These are phyloP conservation scores for Drosophila prostipennis DNA, from an alignment of 2,888 invertebrate species.

Conservation along the genomic window DNA sequence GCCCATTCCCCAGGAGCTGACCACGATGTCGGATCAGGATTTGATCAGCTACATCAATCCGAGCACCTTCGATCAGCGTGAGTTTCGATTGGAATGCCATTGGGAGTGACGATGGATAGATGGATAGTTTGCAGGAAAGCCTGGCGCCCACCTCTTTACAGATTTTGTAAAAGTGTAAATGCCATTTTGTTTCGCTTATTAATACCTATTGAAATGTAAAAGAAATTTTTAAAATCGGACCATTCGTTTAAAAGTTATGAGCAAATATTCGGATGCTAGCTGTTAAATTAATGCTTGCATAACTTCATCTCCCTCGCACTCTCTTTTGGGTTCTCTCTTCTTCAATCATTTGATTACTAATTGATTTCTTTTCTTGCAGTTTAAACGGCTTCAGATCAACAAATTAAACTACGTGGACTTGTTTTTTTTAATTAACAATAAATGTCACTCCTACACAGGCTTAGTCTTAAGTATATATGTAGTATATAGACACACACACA, in stretches of 20 bases:
- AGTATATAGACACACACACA: constrained; percentile 15
- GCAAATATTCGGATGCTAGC: too few species aligned
- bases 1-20: constrained; percentile 90
- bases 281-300: too few species aligned
- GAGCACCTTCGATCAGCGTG: constrained; percentile 94
- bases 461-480: constrained; percentile 49
- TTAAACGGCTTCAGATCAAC: constrained; percentile 51
- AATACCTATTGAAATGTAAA: too few species aligned
- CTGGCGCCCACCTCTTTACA: too few species aligned
- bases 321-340: too few species aligned
- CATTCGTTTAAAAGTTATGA: too few species aligned
- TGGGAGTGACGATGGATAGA: too few species aligned
- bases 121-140: too few species aligned
- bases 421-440: constrained; percentile 38
- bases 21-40: constrained; percentile 94
- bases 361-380: constrained; percentile 41
- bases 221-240: too few species aligned
- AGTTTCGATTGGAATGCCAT: constrained; percentile 62
- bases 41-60: constrained; percentile 95
- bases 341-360: neutral
- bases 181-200: too few species aligned
- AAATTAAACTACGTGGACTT: constrained; percentile 46
- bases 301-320: too few species aligned
- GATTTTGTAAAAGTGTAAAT: too few species aligned
- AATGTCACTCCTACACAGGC: constrained; percentile 53